Conservation (phyloP, 2,797 vertebrate species). For the Forpus xanthops region DNA sequence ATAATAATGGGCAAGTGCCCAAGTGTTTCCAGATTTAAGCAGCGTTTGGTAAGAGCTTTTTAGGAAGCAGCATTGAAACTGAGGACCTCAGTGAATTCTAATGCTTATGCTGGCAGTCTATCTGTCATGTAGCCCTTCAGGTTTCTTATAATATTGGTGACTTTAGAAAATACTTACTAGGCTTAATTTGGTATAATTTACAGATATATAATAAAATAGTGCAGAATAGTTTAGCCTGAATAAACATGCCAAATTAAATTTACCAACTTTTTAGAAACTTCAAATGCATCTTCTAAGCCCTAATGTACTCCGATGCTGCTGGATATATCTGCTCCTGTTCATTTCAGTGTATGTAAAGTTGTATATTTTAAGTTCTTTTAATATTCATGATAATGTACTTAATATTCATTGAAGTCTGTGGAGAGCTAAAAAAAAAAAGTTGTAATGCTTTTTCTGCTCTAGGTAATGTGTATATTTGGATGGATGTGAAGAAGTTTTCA, state of each 20-base stretch:
- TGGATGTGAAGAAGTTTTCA: neutral
- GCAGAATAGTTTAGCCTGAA: neutral
- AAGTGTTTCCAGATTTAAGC: neutral
- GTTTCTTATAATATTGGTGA: neutral
- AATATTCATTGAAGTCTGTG: neutral
- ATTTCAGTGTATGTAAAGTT: neutral
- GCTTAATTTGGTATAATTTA: neutral
- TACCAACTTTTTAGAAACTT: neutral
- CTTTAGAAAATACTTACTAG: neutral
- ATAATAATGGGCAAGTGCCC: neutral
- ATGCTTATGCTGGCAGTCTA: neutral
- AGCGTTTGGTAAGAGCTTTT: neutral
- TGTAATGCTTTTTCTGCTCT: neutral
- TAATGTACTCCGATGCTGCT: neutral
- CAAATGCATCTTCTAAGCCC: neutral
- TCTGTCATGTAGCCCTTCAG: neutral
- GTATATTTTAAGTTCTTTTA: neutral
- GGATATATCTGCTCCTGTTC: neutral
- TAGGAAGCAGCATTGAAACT: neutral
- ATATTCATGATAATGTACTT: neutral
- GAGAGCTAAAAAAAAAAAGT: neutral
- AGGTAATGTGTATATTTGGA: neutral
- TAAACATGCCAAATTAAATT: neutral
- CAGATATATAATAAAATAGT: neutral
- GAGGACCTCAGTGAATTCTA: neutral